phyloP scores from a whole-genome alignment of 2,888 invertebrate species.

The Metopia argyrocephala region DNA sequence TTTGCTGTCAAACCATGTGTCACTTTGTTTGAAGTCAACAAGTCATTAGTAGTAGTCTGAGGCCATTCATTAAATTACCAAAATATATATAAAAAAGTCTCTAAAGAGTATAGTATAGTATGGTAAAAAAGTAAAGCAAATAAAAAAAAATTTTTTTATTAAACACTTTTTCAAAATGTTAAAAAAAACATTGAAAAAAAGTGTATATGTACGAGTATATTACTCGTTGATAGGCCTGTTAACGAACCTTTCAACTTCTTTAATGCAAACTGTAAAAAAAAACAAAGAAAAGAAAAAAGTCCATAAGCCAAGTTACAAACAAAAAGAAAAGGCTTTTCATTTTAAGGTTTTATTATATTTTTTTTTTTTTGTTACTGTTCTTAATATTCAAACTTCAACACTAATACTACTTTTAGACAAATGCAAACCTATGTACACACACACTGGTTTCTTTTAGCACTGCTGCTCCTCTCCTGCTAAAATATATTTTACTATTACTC shows the following conservation, averaged over 20 bases:
- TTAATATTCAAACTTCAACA: slow-evolving; percentile 40
- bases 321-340: slow-evolving; percentile 39
- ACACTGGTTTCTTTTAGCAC: neutral
- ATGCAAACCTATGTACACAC: neutral
- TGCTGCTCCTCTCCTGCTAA: neutral
- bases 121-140: too few species aligned
- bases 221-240: slow-evolving; percentile 24
- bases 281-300: slow-evolving; percentile 29
- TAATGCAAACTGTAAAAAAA: neutral
- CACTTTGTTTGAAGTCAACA: slow-evolving; percentile 61
- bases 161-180: neutral
- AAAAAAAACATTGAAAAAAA: too few species aligned
- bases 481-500: too few species aligned
- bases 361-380: slow-evolving; percentile 2
- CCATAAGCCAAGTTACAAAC: slow-evolving; percentile 20
- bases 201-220: too few species aligned
- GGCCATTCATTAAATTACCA: slow-evolving; percentile 52
- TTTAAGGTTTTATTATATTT: slow-evolving; percentile 26
- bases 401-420: slow-evolving; percentile 21
- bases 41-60: slow-evolving; percentile 50
- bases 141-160: slow-evolving; percentile 28
- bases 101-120: too few species aligned
- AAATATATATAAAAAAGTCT: neutral
- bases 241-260: slow-evolving; percentile 44
- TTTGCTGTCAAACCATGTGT: slow-evolving; percentile 62